These are phyloP conservation scores for Lophotriccus pileatus DNA, from an alignment of 2,797 vertebrate species.

Conservation along the genomic window DNA sequence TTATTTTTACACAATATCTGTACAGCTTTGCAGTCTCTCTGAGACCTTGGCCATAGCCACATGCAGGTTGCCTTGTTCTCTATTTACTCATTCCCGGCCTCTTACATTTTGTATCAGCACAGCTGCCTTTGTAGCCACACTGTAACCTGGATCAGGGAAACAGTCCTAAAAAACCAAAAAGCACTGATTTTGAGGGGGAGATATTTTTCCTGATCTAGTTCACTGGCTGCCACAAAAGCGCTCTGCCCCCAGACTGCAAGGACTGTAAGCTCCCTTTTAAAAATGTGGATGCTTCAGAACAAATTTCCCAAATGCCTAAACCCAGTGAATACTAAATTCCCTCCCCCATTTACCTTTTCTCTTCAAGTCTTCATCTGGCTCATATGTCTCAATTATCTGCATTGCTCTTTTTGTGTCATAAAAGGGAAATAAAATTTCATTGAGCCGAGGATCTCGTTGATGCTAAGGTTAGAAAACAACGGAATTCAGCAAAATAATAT, in stretches of 20 bases:
- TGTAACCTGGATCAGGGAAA: neutral
- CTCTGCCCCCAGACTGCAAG: neutral
- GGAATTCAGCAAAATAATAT: constrained; percentile 61
- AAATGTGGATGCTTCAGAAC: neutral
- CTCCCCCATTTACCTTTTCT: constrained; percentile 84
- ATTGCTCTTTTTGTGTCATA: constrained; percentile 95
- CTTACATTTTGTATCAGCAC: neutral
- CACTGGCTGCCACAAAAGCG: neutral
- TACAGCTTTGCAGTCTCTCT: neutral
- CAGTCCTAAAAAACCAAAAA: neutral
- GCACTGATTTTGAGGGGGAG: neutral
- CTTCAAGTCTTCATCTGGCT: constrained; percentile 89
- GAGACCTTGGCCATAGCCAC: neutral
- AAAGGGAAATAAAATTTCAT: constrained; percentile 99
- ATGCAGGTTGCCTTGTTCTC: neutral
- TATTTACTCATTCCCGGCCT: neutral
- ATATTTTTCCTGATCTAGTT: neutral
- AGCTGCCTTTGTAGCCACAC: neutral
- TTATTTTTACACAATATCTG: neutral
- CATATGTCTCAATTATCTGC: constrained; percentile 96
- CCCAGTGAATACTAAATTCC: neutral
- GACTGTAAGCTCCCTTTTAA: neutral
- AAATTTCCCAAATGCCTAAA: neutral
- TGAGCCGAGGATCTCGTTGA: constrained; percentile 95
- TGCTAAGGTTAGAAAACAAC: constrained; percentile 82